Evolutionary conservation across 1,140 invertebrate genomes (phyloP), one percentile per base, ranked within the genome.

Genomic region (Diachasmimorpha longicaudata): DNA sequence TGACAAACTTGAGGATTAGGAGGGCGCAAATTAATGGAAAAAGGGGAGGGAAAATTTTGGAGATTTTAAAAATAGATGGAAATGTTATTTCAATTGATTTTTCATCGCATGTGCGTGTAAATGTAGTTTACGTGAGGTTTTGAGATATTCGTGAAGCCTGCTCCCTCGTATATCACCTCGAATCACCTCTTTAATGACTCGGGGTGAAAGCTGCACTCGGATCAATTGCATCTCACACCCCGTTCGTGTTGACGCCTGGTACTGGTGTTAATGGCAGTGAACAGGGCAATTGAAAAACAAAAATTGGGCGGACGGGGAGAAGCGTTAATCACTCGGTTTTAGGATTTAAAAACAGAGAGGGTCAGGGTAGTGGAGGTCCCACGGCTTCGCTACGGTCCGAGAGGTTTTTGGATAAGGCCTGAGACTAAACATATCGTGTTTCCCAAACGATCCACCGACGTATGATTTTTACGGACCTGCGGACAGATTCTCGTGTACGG

Each of bases 401-500:
- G 48, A 9, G 77, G 70, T 77, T 73, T 66, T 68, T 48, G 48
- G 58, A 42, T 31, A 58, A 52, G 74, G 66, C 39, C 77, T 70
- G 73, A 84, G 82, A 82, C 81, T 80, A 84, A 86, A 85, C 81
- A 83, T 79, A 85, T 85, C 84, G 78, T 79, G 79, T 86, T 85
- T 82, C 85, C 58, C 58, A 85, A 78, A 84, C 82, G 82, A 81
- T 83, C 70, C 68, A 19, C 81, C 82, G 83, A 72, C 77, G 67
- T 80, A 81, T 79, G 76, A 83, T 83, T 83, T 82, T 79, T 79
- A 83, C 78, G 81, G 77, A 66, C 67, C 78, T 69, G 68, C 73
- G 69, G 80, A 80, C 81, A 79, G 79, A 78, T 76, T 72, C 73
- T 80, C 75, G 69, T 36, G 16, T 25, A 31, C 31, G 23, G 16